Evolutionary conservation across 2,888 invertebrate genomes (phyloP).

Genomic region (Andricus quercusramuli): DNA sequence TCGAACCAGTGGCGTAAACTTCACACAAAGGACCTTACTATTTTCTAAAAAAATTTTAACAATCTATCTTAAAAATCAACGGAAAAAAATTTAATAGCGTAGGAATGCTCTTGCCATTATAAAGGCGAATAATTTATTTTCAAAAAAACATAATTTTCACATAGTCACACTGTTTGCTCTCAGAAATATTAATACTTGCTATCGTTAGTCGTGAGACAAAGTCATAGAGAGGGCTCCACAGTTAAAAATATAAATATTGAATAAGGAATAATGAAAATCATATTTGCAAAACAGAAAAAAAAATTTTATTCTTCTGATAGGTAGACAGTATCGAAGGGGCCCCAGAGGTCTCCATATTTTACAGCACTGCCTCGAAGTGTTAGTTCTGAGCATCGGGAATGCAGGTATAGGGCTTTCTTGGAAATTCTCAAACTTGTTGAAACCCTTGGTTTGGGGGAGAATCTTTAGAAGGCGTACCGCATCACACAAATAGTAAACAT

Average conservation of each 20-base stretch:
- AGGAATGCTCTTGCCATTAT: too few relatives aligned
- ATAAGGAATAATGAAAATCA: neutral
- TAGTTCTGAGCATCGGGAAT: constrained; percentile 10
- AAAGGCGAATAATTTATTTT: too few relatives aligned
- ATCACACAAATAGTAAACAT: constrained; percentile 41
- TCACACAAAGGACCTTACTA: neutral
- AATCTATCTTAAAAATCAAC: neutral
- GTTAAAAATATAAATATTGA: neutral
- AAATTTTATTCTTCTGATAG: neutral
- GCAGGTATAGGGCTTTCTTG: constrained; percentile 29
- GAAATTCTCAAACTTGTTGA: constrained; percentile 5
- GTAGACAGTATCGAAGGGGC: constrained; percentile 6
- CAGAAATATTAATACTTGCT: neutral
- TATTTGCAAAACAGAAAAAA: neutral
- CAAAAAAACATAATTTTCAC: too few relatives aligned
- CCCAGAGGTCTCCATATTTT: constrained; percentile 37
- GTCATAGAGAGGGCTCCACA: neutral
- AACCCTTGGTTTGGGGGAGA: constrained; percentile 18
- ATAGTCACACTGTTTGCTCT: neutral
- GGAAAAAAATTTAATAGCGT: neutral
- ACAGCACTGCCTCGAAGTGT: constrained; percentile 13
- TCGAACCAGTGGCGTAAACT: constrained; percentile 33
- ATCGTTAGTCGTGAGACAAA: neutral
- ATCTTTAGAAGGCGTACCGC: constrained; percentile 59
- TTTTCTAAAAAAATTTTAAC: constrained; percentile 5